Base-by-base conservation (phyloP, 2,888 invertebrate genomes). In the Balanococcus diminutus region DNA sequence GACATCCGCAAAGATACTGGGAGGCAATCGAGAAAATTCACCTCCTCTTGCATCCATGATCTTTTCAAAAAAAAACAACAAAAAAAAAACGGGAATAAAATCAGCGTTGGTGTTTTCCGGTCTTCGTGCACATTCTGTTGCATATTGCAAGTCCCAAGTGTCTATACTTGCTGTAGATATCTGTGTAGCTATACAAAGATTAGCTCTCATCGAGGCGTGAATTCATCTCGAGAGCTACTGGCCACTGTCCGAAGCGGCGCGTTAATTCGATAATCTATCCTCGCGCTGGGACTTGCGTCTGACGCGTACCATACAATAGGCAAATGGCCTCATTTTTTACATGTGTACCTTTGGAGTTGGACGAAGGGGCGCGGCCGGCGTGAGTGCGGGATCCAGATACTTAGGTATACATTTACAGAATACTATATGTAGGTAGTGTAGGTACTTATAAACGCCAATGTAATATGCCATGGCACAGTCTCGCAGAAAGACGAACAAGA, bases 71-170 rank as follows among this genome's bases (percentile, higher is more conserved):
- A n/a, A n/a, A n/a, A n/a, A n/a, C n/a, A n/a, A n/a, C n/a, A n/a
- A n/a, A n/a, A n/a, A n/a, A n/a, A n/a, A n/a, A 82, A 61, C 31
- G 56, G 61, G 16, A 36, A 19, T 46, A 83, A 83, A 83, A 83
- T 83, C 31, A 67, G 31, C 36, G 46, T 83, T 83, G 83, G 31
- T 61, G 46, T 83, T 83, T 83, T 83, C 83, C 83, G 83, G n/a
- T n/a, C n/a, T n/a, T n/a, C 83, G 83, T 83, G 83, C 31, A 19
- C 28, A 83, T 83, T 83, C 61, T 83, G 36, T 36, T 22, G 75
- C 16, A 67, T 4, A 16, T 19, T 28, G 28, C 2, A 8, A n/a
- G 22, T 42, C n/a, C n/a, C n/a, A n/a, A n/a, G n/a, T n/a, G n/a
- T n/a, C n/a, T n/a, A n/a, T n/a, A n/a, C n/a, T n/a, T n/a, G n/a